phyloP scores from a whole-genome alignment of 2,113 vertebrate genomes.

The Ameiurus melas region DNA sequence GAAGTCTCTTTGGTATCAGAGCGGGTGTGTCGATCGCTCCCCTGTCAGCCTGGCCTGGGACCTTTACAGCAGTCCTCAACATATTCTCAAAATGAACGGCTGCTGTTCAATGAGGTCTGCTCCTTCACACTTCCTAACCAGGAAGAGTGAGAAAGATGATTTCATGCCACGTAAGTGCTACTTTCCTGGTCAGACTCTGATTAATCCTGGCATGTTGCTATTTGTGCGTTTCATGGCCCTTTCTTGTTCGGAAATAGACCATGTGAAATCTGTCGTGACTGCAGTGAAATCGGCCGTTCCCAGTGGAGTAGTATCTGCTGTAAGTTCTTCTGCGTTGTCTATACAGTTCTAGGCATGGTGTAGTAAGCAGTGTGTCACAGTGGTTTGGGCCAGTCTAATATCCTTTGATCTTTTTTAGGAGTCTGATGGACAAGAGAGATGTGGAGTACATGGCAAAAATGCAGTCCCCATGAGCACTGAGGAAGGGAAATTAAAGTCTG shows the following conservation, averaged over 20 bases:
- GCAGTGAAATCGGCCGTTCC: neutral
- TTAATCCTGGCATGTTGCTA: neutral
- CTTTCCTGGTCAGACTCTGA: neutral
- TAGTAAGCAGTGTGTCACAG: neutral
- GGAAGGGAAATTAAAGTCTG: neutral
- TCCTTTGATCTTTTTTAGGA: neutral
- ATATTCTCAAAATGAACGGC: conserved; percentile 38
- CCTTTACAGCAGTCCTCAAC: conserved; percentile 50
- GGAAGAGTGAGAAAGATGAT: neutral
- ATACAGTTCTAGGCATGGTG: neutral
- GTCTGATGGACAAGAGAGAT: neutral
- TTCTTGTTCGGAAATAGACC: neutral
- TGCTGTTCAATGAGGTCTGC: neutral
- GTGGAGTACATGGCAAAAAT: neutral
- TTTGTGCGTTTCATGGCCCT: neutral
- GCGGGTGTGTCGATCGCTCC: conserved; percentile 3
- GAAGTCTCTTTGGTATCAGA: neutral
- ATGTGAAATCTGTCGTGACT: neutral
- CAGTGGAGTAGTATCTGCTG: neutral
- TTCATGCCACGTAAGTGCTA: neutral
- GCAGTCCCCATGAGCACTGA: neutral
- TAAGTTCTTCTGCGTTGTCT: neutral
- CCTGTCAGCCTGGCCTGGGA: conserved; percentile 58
- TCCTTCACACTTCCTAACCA: neutral
- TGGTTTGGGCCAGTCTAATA: neutral